Evolutionary conservation across 2,888 invertebrate genomes (phyloP).

Genomic region (Erpobdella octoculata): DNA sequence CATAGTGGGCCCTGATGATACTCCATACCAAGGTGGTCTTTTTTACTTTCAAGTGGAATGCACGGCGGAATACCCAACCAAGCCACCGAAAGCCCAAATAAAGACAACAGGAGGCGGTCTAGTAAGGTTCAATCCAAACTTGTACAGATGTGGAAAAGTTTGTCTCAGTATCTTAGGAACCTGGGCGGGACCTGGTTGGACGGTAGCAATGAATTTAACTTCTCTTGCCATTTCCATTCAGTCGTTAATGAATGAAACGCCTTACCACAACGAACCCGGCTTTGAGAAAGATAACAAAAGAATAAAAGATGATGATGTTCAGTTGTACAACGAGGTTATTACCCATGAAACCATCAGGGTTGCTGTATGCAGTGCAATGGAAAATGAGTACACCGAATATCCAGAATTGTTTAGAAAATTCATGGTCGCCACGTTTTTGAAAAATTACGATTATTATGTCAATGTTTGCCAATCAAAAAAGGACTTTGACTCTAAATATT

Average conservation of each 20-base stretch:
- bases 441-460: conserved; percentile 57
- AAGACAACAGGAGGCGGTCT: conserved; percentile 59
- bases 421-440: conserved; percentile 57
- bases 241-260: conserved; percentile 60
- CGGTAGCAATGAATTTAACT: conserved; percentile 57
- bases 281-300: conserved; percentile 55
- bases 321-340: conserved; percentile 57
- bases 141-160: conserved; percentile 60
- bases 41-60: conserved; percentile 55
- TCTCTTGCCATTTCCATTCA: conserved; percentile 59
- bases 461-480: conserved; percentile 51
- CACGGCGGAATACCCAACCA: conserved; percentile 57
- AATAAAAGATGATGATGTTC: conserved; percentile 38
- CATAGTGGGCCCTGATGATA: conserved; percentile 59
- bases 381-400: conserved; percentile 40
- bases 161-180: conserved; percentile 59
- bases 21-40: conserved; percentile 59
- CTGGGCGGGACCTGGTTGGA: conserved; percentile 59
- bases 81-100: conserved; percentile 58
- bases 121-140: conserved; percentile 61
- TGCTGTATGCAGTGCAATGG: conserved; percentile 58
- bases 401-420: conserved; percentile 52
- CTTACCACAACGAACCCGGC: conserved; percentile 62
- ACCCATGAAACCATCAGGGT: conserved; percentile 58
- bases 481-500: conserved; percentile 54